phyloP scores from a whole-genome alignment of 2,797 vertebrate species.

The Myotis vivesi region DNA sequence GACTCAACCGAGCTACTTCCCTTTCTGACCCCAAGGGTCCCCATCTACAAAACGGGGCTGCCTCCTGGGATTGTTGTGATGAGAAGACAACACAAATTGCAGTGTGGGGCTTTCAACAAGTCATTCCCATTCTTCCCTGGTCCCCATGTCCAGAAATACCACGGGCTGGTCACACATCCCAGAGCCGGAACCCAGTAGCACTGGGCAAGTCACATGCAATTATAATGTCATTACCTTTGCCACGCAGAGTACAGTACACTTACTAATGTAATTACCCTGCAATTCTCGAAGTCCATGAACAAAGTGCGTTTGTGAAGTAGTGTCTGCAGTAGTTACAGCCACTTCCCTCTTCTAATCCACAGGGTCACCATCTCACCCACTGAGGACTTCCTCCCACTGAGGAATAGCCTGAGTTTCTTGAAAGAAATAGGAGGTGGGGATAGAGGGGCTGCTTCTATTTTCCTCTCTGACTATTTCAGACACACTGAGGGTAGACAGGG shows the following conservation, averaged over 20 bases:
- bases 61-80: not conserved
- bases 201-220: slow-evolving; percentile 31
- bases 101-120: not conserved
- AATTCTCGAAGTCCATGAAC: slow-evolving; percentile 56
- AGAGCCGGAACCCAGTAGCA: not conserved
- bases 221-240: slow-evolving; percentile 61
- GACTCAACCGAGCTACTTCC: not conserved
- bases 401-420: not conserved
- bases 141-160: not conserved
- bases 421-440: not conserved
- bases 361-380: not conserved
- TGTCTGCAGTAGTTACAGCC: not conserved
- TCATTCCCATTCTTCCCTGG: not conserved
- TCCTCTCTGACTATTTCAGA: not conserved
- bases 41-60: not conserved
- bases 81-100: not conserved
- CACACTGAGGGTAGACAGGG: not conserved
- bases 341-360: not conserved
- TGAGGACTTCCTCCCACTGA: not conserved
- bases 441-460: too few relatives aligned
- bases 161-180: not conserved
- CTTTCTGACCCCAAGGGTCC: not conserved
- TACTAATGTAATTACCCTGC: slow-evolving; percentile 67
- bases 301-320: slow-evolving; percentile 15
- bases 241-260: slow-evolving; percentile 52